phyloP scores from a whole-genome alignment of 1,140 invertebrate species.

The Polypedilum pembai region DNA sequence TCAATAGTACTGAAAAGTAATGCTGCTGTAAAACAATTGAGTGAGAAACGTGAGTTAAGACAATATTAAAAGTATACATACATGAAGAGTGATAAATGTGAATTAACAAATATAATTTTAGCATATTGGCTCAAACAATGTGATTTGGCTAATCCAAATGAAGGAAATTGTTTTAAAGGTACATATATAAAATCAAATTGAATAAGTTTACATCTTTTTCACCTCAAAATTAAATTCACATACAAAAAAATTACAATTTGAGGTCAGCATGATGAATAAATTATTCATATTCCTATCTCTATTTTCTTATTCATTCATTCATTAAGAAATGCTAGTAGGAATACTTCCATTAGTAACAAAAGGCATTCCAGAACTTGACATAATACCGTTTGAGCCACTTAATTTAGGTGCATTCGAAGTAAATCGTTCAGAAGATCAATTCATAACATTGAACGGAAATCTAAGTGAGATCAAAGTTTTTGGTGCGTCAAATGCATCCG shows the following conservation, averaged over 20 bases:
- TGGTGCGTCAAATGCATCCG: constrained; percentile 46
- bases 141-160: constrained; percentile 40
- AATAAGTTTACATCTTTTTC: no score
- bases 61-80: background rate
- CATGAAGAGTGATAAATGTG: background rate
- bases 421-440: constrained; percentile 43
- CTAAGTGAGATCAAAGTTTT: constrained; percentile 45
- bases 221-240: no score
- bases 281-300: background rate
- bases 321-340: constrained; percentile 37
- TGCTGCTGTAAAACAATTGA: background rate
- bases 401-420: constrained; percentile 45
- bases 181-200: no score
- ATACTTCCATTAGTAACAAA: constrained; percentile 40
- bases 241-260: no score
- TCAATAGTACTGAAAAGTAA: background rate
- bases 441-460: constrained; percentile 44
- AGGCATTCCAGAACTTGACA: constrained; percentile 47
- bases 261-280: background rate
- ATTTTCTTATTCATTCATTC: background rate
- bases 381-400: constrained; percentile 46
- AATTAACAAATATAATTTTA: constrained; percentile 28
- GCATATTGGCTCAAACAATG: constrained; percentile 40
- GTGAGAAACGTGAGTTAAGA: background rate
- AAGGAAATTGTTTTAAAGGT: constrained; percentile 39